phyloP scores from a whole-genome alignment of 2,113 vertebrate genomes.

The Sinocyclocheilus anshuiensis region DNA sequence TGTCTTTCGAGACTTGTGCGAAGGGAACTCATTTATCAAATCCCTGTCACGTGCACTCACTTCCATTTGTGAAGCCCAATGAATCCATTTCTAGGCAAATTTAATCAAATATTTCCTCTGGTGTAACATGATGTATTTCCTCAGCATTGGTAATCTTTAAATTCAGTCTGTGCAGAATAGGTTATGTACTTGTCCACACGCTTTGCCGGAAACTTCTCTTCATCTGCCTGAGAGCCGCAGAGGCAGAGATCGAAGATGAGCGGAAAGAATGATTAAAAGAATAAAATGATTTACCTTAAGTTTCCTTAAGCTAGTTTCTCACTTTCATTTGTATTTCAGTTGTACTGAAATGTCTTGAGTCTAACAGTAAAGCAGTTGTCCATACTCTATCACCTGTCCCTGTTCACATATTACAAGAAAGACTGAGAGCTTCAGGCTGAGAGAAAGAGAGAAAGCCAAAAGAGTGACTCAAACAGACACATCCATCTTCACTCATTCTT shows the following conservation, averaged over 20 bases:
- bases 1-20: constrained; percentile 10
- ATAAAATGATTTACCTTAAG: neutral
- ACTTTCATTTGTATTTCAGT: constrained; percentile 32
- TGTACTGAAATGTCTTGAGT: neutral
- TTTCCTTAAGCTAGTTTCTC: constrained; percentile 22
- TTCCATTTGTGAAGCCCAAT: constrained; percentile 38
- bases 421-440: neutral
- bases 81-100: constrained; percentile 43
- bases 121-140: constrained; percentile 50
- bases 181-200: constrained; percentile 38
- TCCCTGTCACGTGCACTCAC: constrained; percentile 10
- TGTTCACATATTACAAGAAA: neutral
- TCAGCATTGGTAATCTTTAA: constrained; percentile 47
- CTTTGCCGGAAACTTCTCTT: constrained; percentile 25
- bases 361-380: neutral
- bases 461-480: constrained; percentile 7
- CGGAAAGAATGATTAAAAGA: neutral
- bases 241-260: neutral
- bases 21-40: constrained; percentile 50
- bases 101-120: constrained; percentile 49
- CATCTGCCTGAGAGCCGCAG: constrained; percentile 7
- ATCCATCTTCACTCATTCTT: neutral
- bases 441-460: constrained; percentile 12
- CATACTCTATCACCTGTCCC: neutral
- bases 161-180: constrained; percentile 33